Evolutionary conservation across 2,113 vertebrate genomes (phyloP), one percentile per base, ranked within the genome.

Genomic region (Polypterus bichir): DNA sequence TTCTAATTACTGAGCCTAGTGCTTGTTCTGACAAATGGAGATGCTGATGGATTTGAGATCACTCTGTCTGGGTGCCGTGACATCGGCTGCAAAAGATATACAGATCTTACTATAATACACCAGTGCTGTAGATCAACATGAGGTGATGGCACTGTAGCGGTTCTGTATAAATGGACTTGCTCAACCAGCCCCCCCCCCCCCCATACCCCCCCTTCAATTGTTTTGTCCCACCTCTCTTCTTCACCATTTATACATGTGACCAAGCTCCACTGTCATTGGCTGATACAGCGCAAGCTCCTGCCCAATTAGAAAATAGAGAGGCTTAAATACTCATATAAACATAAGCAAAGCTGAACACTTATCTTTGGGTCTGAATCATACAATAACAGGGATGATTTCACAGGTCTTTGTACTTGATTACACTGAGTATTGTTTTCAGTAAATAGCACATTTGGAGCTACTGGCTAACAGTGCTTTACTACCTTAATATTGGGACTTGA

Each of bases 1-100:
- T 87, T 84, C 86, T 91, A 92, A 93, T 94, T 89, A 90, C 85
- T 80, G 77, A 86, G 80, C 84, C 82, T 72, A 59, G 54, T 75
- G 72, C 73, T 66, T 61, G 75, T 85, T 76, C 74, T 62, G 7
- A 72, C 79, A 79, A 87, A 89, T 90, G 86, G 85, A 89, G 72
- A 76, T 73, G 70, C 76, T 64, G 75, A 80, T 62, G 68, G 71
- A 74, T 79, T 70, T 71, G 71, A 77, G 69, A 71, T 70, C 61
- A 66, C 77, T 70, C 27, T 68, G 62, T 70, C 68, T 10, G 45
- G 9, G 49, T 47, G 44, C 27, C 51, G 27, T 47, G 60, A 9
- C 54, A 48, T 5, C 44, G 11, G 4, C 55, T 59, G 49, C 54
- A 11, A 10, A 6, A 48, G 48, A n/a, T 53, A 66, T 65, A 68